These are phyloP conservation scores for Trinorchestia longiramus DNA, from an alignment of 1,140 invertebrate genomes.

Conservation along the genomic window DNA sequence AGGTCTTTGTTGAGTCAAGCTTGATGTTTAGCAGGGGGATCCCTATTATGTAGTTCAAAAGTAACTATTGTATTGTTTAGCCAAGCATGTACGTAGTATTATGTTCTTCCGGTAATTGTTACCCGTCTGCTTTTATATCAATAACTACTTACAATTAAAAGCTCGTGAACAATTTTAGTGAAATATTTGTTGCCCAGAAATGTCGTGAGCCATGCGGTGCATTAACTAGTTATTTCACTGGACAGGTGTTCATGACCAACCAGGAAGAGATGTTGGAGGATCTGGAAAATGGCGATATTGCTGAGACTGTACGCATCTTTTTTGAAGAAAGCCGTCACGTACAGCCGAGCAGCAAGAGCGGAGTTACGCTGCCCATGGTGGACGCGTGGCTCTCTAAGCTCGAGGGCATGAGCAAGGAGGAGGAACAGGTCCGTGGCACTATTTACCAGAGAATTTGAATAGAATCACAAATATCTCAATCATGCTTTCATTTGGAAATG, in stretches of 20 bases:
- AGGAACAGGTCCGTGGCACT: slow-evolving; percentile 82
- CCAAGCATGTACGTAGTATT: too few relatives aligned
- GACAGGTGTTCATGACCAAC: slow-evolving; percentile 79
- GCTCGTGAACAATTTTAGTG: background rate
- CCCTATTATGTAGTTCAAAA: too few relatives aligned
- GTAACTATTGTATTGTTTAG: too few relatives aligned
- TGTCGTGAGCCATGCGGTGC: background rate
- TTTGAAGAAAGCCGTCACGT: slow-evolving; percentile 79
- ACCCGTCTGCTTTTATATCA: too few relatives aligned
- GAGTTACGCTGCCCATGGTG: slow-evolving; percentile 82
- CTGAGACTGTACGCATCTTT: slow-evolving; percentile 86
- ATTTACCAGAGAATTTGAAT: too few relatives aligned
- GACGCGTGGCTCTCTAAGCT: slow-evolving; percentile 82
- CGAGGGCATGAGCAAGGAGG: slow-evolving; percentile 84
- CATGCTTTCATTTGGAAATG: too few relatives aligned
- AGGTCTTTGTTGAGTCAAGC: too few relatives aligned
- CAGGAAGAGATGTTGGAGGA: slow-evolving; percentile 87
- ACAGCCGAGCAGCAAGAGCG: slow-evolving; percentile 78
- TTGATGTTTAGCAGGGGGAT: too few relatives aligned
- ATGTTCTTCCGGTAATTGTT: too few relatives aligned
- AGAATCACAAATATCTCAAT: too few relatives aligned
- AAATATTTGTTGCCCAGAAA: background rate
- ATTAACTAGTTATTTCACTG: slow-evolving; percentile 61
- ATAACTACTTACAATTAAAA: background rate
- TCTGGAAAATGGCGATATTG: slow-evolving; percentile 89